Percentiles rank a stretch among this genome's conserved stretches.
Conservation (phyloP, 1,140 invertebrate genomes). For the Drosophila aff. region DNA sequence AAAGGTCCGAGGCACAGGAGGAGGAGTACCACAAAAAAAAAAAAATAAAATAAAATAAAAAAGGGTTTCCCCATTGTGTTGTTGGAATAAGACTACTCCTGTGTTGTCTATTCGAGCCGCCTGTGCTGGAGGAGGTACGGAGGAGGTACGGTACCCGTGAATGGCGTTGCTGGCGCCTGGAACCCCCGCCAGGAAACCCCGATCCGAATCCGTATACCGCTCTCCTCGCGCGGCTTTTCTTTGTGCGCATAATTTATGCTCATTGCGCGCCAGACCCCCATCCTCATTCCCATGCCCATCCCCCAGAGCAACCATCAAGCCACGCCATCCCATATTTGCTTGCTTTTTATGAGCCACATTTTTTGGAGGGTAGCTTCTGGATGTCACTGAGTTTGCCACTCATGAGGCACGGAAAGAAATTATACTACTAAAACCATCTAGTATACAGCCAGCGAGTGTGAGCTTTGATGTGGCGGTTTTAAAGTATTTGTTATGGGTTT, state of each 20-base stretch:
- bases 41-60: neutral
- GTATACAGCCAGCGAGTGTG: neutral
- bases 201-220: neutral
- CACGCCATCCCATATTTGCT: conserved; percentile 40
- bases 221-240: conserved; percentile 27
- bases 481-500: neutral
- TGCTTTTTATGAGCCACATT: conserved; percentile 43
- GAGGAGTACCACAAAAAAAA: no score
- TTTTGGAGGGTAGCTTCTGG: conserved; percentile 30
- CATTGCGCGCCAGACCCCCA: conserved; percentile 56
- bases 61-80: conserved; percentile 41
- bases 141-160: conserved; percentile 6
- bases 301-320: conserved; percentile 26
- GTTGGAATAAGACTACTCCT: neutral
- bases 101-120: conserved; percentile 14
- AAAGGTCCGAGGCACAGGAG: neutral
- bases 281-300: neutral
- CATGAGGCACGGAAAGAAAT: conserved; percentile 18
- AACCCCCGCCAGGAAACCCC: conserved; percentile 11
- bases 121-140: conserved; percentile 25
- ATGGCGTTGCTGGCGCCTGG: conserved; percentile 43
- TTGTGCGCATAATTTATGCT: conserved; percentile 78
- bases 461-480: neutral
- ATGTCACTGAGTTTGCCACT: conserved; percentile 29
- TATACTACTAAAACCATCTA: conserved; percentile 9